These are phyloP conservation scores for Cossypha dichroa DNA, from an alignment of 2,797 vertebrate species.

Conservation along the genomic window DNA sequence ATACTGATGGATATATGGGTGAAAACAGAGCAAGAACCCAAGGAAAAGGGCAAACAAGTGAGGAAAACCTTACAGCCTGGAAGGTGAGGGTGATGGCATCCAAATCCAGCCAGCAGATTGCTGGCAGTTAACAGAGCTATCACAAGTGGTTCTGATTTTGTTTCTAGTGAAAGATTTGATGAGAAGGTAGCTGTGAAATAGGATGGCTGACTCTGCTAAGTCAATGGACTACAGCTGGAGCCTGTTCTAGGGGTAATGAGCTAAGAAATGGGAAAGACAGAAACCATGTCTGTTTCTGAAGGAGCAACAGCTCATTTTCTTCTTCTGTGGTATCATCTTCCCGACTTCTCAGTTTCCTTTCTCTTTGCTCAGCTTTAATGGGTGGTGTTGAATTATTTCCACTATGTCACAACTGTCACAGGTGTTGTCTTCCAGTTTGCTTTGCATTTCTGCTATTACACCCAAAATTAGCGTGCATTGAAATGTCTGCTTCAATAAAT, in stretches of 20 bases:
- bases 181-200: not conserved
- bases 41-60: not conserved
- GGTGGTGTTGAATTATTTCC: not conserved
- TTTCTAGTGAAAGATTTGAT: not conserved
- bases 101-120: not conserved
- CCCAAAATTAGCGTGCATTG: not conserved
- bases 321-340: not conserved
- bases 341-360: not conserved
- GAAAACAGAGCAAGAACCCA: not conserved
- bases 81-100: not conserved
- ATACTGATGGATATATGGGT: not conserved
- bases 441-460: not conserved
- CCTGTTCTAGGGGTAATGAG: not conserved
- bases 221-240: not conserved
- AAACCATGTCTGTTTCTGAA: not conserved
- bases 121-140: not conserved
- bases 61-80: not conserved
- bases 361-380: not conserved
- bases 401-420: not conserved
- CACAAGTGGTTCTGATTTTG: not conserved
- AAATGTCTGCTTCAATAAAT: not conserved
- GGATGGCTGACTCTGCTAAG: not conserved
- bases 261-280: slow-evolving; percentile 12
- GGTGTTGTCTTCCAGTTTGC: not conserved
- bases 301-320: not conserved